These are phyloP conservation scores for Yponomeuta malinellus DNA, from an alignment of 2,888 invertebrate genomes.

Conservation along the genomic window DNA sequence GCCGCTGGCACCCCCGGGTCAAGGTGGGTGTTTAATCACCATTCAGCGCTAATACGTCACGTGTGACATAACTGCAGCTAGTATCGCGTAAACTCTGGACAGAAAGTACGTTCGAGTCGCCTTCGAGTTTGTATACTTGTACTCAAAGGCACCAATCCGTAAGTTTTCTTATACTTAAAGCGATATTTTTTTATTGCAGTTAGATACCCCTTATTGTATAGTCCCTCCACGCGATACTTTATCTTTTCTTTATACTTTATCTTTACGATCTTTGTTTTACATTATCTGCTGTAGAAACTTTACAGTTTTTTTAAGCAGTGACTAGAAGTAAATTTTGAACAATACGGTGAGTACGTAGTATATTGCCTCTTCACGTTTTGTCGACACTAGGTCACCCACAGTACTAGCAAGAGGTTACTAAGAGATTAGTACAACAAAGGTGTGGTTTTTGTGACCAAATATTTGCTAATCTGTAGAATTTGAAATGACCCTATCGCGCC, in stretches of 20 bases:
- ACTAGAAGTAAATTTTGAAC: neutral
- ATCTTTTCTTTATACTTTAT: no score
- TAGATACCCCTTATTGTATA: no score
- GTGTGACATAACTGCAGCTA: neutral
- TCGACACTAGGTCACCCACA: neutral
- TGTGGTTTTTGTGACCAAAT: neutral
- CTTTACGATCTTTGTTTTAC: neutral
- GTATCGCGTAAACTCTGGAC: neutral
- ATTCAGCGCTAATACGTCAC: neutral
- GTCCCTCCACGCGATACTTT: no score
- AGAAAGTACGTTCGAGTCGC: neutral
- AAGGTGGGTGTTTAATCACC: constrained; percentile 40
- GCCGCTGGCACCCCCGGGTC: constrained; percentile 34
- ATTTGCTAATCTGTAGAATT: neutral
- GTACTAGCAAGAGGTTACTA: neutral
- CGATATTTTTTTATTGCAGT: no score
- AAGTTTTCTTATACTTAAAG: no score
- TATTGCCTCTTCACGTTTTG: neutral
- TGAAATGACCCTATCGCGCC: no score
- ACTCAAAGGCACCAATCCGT: no score
- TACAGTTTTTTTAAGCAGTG: neutral
- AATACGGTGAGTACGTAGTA: neutral
- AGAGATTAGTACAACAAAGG: neutral
- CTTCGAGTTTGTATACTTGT: neutral
- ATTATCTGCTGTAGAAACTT: neutral